Evolutionary conservation across 2,888 invertebrate genomes (phyloP).

Genomic region (Hybos culiciformis): DNA sequence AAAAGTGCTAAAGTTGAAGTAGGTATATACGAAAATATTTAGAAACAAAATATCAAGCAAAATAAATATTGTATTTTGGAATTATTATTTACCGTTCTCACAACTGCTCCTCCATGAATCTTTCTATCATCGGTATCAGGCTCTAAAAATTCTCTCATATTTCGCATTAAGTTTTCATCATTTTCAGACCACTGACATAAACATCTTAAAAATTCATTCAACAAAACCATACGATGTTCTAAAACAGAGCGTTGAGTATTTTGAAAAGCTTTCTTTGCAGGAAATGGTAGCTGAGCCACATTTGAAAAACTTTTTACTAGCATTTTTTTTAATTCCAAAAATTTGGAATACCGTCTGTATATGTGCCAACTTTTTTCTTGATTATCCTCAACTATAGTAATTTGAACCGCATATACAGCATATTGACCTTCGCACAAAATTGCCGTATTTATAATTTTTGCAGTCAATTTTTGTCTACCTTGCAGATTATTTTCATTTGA

Average conservation of each 20-base stretch:
- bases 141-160: conserved; percentile 50
- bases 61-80: no score
- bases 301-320: conserved; percentile 49
- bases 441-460: conserved; percentile 19
- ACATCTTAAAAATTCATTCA: conserved; percentile 68
- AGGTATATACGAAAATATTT: no score
- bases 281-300: conserved; percentile 63
- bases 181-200: conserved; percentile 48
- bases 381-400: conserved; percentile 49
- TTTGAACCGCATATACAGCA: conserved; percentile 77
- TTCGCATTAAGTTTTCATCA: conserved; percentile 37
- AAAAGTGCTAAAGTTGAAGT: no score
- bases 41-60: no score
- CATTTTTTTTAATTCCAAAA: conserved; percentile 73
- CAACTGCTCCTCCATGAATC: conserved; percentile 43
- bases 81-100: conserved; percentile 42
- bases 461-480: conserved; percentile 11
- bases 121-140: conserved; percentile 56
- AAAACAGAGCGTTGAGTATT: conserved; percentile 75
- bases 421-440: conserved; percentile 66
- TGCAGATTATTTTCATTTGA: conserved; percentile 2
- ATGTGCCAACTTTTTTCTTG: conserved; percentile 77
- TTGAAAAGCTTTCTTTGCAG: conserved; percentile 87
- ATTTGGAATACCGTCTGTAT: conserved; percentile 85
- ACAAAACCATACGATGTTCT: conserved; percentile 67